These are phyloP conservation scores for Ciona savignyi DNA, from an alignment of 23 tunicate species.

Conservation along the genomic window DNA sequence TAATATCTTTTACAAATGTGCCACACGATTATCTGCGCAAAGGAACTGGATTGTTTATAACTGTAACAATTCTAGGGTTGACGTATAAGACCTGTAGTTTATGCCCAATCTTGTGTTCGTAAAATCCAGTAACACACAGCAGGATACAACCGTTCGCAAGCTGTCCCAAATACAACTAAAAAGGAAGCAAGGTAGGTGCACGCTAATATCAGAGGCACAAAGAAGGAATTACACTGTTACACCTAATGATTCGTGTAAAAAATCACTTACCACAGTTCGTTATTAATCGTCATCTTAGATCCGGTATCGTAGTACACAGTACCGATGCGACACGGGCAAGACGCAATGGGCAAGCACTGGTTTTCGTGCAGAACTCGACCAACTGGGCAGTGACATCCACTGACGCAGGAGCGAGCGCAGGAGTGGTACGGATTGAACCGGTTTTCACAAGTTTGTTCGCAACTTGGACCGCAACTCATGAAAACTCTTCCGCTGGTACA, in stretches of 20 bases:
- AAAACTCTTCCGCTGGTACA: conserved; percentile 70
- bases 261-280: conserved; percentile 67
- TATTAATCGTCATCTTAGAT: conserved; percentile 44
- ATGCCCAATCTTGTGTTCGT: no score
- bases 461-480: conserved; percentile 90
- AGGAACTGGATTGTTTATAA: no score
- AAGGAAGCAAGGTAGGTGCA: no score
- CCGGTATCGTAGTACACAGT: conserved; percentile 18
- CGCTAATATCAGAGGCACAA: no score
- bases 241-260: no score
- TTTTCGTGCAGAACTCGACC: conserved; percentile 34
- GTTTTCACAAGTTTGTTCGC: conserved; percentile 63
- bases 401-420: conserved; percentile 55
- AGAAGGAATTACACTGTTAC: no score
- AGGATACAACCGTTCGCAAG: no score
- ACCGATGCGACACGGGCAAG: conserved; percentile 75
- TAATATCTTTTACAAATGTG: neutral
- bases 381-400: conserved; percentile 86
- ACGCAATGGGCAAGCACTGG: conserved; percentile 22
- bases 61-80: no score
- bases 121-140: no score
- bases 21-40: neutral
- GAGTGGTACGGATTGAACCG: conserved; percentile 13
- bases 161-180: no score
- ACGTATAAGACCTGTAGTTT: no score